phyloP scores from a whole-genome alignment of 2,888 invertebrate species.

The Nezara viridula region DNA sequence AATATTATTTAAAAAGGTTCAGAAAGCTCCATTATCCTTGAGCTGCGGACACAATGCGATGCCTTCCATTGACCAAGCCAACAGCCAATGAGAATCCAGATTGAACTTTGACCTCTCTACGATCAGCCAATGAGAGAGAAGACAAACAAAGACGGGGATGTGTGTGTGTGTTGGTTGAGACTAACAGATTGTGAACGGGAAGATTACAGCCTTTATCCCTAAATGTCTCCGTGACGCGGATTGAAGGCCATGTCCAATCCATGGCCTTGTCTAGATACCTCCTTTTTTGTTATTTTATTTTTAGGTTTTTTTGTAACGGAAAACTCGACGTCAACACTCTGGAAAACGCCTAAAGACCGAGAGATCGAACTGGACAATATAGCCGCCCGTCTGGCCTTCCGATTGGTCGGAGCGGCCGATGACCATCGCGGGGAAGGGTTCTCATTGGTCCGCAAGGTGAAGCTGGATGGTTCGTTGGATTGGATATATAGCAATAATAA shows the following conservation, averaged over 20 bases:
- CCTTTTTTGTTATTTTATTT: slow-evolving; percentile 43
- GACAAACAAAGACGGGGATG: background rate
- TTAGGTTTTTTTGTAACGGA: slow-evolving; percentile 37
- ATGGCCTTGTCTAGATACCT: slow-evolving; percentile 14
- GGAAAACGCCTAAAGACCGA: background rate
- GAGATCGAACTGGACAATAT: slow-evolving; percentile 24
- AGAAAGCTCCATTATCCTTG: too few species aligned
- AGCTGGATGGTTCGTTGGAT: background rate
- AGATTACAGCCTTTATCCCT: slow-evolving; percentile 49
- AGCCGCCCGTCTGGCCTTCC: background rate
- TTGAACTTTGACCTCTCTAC: background rate
- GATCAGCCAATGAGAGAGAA: background rate
- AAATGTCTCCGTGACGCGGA: slow-evolving; percentile 54
- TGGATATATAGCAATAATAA: too few species aligned
- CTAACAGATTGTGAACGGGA: background rate
- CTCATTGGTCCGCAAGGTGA: background rate
- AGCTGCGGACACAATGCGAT: background rate
- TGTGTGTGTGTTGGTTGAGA: slow-evolving; percentile 40
- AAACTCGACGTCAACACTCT: slow-evolving; percentile 47
- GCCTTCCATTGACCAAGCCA: background rate
- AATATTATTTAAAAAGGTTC: too few species aligned
- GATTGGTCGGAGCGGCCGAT: background rate
- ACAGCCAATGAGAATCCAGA: background rate
- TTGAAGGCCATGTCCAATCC: slow-evolving; percentile 55
- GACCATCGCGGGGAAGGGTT: background rate